Evolutionary conservation across 2,797 vertebrate species (phyloP), one percentile per base, ranked within the genome.

Genomic region (Coregonus suidteri): DNA sequence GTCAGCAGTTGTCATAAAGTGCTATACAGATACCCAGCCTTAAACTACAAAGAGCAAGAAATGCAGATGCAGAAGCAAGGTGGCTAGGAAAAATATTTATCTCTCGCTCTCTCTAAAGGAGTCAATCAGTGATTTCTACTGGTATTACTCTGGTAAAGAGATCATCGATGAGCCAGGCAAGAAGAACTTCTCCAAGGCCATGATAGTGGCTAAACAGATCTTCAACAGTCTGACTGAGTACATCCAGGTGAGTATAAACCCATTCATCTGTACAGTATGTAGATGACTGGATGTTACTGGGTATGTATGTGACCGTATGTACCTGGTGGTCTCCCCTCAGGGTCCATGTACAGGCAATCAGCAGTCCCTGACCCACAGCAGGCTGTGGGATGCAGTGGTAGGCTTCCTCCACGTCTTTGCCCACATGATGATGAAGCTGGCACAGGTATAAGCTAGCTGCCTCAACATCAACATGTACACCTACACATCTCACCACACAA

Each of bases 341-440:
- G 96, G 96, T 5, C 96, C 96, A 0, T 98, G 98, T 82, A 99
- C 97, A 0, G 97, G 97, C 9, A 99, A 99, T 93, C 98, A 99
- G 93, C 97, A 99, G 93, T 99, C 97, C 75, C 89, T 99, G 86
- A 95, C 97, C 0, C 98, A 98, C 90, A 98, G 97, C 87, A 94
- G 98, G 79, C 93, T 99, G 62, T 99, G 98, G 98, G 98, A 99
- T 3, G 98, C 98, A 0, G 97, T 99, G 13, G 96, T 99, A 0
- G 98, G 98, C 1, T 99, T 99, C 88, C 96, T 99, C 72, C 98
- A 99, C 64, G 97, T 99, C 82, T 99, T 99, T 77, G 97, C 97
- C 0, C 98, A 99, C 90, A 97, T 99, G 98, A 98, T 98, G 96
- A 99, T 98, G 96, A 99, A 98, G 74, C 88, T 99, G 76, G 98